These are phyloP conservation scores for Drosophila equinoxialis DNA, from an alignment of 1,140 invertebrate genomes.

Conservation along the genomic window DNA sequence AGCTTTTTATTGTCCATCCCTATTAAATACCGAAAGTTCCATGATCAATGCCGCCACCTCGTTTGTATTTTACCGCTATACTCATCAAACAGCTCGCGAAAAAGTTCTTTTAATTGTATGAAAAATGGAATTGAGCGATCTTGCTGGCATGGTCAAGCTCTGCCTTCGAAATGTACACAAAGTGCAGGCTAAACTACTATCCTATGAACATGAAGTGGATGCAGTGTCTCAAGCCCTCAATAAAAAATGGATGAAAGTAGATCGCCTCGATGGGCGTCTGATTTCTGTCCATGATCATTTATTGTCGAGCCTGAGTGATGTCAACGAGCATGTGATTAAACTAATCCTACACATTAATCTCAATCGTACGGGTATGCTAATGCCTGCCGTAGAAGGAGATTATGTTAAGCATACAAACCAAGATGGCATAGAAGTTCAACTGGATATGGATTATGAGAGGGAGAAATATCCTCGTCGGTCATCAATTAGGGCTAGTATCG, in stretches of 20 bases:
- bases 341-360: conserved; percentile 50
- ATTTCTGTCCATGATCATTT: conserved; percentile 42
- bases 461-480: neutral
- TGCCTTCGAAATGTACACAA: conserved; percentile 46
- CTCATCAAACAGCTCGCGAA: neutral
- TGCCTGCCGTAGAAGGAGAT: neutral
- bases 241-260: conserved; percentile 29
- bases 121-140: conserved; percentile 37
- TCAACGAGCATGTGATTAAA: conserved; percentile 48
- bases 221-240: conserved; percentile 17
- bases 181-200: conserved; percentile 33
- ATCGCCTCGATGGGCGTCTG: conserved; percentile 8
- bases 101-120: neutral
- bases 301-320: conserved; percentile 38
- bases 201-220: conserved; percentile 33
- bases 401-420: conserved; percentile 14
- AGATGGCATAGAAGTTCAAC: conserved; percentile 18
- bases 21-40: neutral
- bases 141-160: conserved; percentile 30
- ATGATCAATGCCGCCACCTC: neutral
- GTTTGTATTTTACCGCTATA: conserved; percentile 18
- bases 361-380: neutral
- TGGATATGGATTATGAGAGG: conserved; percentile 9
- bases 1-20: neutral
- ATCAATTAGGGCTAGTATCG: neutral